Percentiles rank a stretch among this genome's conserved stretches.
phyloP scores from a whole-genome alignment of 2,888 invertebrate genomes.

The Lampropteryx suffumata region DNA sequence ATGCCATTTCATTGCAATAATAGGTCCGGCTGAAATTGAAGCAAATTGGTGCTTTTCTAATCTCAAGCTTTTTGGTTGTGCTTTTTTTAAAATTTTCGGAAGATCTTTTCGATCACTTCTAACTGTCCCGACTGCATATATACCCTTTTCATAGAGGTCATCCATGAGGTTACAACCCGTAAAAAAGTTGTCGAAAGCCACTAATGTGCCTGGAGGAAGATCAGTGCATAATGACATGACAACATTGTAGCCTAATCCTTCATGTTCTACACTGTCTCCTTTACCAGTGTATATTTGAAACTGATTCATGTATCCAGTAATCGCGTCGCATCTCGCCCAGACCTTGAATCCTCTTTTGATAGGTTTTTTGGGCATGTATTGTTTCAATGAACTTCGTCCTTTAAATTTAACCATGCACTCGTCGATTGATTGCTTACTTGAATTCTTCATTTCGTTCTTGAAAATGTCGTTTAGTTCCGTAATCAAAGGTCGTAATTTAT shows the following conservation, averaged over 20 bases:
- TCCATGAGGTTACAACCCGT: neutral
- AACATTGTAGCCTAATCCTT: neutral
- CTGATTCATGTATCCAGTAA: neutral
- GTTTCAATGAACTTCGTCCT: too few species aligned
- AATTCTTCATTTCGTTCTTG: too few species aligned
- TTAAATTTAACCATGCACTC: too few species aligned
- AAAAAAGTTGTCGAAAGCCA: neutral
- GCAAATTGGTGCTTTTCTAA: neutral
- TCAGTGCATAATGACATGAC: neutral
- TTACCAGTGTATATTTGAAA: neutral
- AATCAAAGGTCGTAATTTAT: too few species aligned
- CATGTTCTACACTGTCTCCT: neutral
- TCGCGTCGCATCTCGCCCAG: neutral
- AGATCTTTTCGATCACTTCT: neutral
- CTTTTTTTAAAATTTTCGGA: neutral
- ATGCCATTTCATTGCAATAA: neutral
- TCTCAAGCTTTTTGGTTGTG: neutral
- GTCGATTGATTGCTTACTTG: too few species aligned
- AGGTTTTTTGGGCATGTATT: neutral
- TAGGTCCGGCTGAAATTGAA: neutral
- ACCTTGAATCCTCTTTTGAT: neutral
- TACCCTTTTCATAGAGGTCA: neutral
- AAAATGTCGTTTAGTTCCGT: too few species aligned
- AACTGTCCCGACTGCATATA: neutral
- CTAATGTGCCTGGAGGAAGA: neutral